Conservation (phyloP, 2,888 invertebrate genomes). For the Stenichneumon culpator region DNA sequence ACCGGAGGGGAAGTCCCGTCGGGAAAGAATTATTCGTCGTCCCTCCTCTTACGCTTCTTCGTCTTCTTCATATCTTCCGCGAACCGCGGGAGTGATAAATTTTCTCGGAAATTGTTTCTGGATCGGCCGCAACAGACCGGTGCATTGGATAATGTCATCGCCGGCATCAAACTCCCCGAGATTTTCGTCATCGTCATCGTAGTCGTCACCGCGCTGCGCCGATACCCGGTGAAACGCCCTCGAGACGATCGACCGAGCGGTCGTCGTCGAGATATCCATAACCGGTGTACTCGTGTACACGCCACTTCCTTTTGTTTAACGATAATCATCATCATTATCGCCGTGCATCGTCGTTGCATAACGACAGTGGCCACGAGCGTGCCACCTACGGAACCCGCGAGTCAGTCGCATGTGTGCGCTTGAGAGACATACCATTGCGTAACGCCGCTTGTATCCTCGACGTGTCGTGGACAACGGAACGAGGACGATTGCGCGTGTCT, state of each 20-base stretch:
- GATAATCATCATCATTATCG: conserved; percentile 55
- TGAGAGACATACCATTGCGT: conserved; percentile 48
- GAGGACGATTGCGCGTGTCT: conserved; percentile 60
- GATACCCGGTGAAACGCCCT: conserved; percentile 21
- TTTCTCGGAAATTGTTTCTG: neutral
- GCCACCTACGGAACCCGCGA: conserved; percentile 25
- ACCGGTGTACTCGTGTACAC: neutral
- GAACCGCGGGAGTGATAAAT: neutral
- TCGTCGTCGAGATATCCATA: conserved; percentile 8
- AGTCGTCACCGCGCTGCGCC: neutral
- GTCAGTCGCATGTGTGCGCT: neutral
- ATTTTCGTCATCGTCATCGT: conserved; percentile 8
- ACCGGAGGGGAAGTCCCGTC: conserved; percentile 17
- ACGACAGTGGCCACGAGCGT: conserved; percentile 44
- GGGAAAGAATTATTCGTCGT: conserved; percentile 26
- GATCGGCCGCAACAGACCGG: too few species aligned
- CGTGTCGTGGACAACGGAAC: conserved; percentile 61
- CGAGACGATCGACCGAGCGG: conserved; percentile 2
- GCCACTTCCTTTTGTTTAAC: conserved; percentile 53
- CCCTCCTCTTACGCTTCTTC: neutral
- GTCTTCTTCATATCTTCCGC: neutral
- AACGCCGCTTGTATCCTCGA: conserved; percentile 57
- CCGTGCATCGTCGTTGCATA: conserved; percentile 62
- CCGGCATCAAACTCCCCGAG: neutral
- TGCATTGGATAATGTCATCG: conserved; percentile 13